These are phyloP conservation scores for Nycticorax nycticorax DNA, from an alignment of 2,113 vertebrate genomes.

Conservation along the genomic window DNA sequence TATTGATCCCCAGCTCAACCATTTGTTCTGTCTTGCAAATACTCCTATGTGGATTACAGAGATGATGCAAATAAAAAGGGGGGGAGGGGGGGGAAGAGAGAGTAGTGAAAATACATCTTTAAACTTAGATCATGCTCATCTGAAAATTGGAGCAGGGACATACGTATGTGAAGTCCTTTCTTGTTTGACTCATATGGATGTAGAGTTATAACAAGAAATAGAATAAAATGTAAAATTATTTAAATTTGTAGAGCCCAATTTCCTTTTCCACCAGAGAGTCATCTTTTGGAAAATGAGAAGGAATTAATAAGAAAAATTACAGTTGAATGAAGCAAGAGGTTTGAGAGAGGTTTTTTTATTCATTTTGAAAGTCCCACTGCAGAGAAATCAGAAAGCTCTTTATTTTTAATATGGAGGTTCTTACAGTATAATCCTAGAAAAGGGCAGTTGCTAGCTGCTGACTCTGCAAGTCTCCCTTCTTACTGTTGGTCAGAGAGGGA, in stretches of 20 bases:
- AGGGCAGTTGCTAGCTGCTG: conserved; percentile 17
- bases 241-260: conserved; percentile 29
- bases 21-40: not conserved
- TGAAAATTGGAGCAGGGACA: not conserved
- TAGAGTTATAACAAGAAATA: not conserved
- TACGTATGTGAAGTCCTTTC: not conserved
- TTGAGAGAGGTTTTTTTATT: not conserved
- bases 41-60: not conserved
- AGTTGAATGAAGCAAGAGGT: conserved; percentile 23
- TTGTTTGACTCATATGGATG: not conserved
- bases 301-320: conserved; percentile 44
- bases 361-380: conserved; percentile 39
- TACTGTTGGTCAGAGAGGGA: not conserved
- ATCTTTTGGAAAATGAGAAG: conserved; percentile 20
- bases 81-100: too few species aligned
- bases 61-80: not conserved
- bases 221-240: conserved; percentile 41
- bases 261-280: conserved; percentile 20
- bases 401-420: conserved; percentile 53
- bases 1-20: not conserved
- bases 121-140: not conserved
- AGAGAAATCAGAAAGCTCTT: conserved; percentile 17
- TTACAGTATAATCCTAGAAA: not conserved
- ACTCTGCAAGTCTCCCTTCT: conserved; percentile 21
- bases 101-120: not conserved